These are phyloP conservation scores for Melinaea marsaeus DNA, from an alignment of 2,888 invertebrate genomes.

Conservation along the genomic window DNA sequence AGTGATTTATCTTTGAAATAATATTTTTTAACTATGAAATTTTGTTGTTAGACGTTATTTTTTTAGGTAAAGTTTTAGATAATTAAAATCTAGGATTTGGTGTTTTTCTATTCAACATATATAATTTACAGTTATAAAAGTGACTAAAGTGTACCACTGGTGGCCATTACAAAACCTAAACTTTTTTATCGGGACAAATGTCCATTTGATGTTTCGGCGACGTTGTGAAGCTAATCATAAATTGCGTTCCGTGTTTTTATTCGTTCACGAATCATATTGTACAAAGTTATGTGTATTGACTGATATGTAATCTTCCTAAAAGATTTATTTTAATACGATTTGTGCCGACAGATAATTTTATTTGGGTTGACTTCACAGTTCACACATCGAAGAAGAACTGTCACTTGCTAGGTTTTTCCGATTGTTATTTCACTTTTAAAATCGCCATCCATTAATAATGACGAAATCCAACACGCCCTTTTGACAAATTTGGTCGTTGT, in stretches of 20 bases:
- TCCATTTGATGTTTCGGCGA: conserved; percentile 78
- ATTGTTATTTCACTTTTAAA: conserved; percentile 49
- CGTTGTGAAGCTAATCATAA: conserved; percentile 73
- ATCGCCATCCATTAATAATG: conserved; percentile 33
- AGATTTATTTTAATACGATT: conserved; percentile 58
- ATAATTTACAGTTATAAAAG: conserved; percentile 51
- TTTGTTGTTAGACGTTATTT: conserved; percentile 72
- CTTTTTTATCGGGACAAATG: conserved; percentile 77
- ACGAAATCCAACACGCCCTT: conserved; percentile 27
- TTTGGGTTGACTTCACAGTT: conserved; percentile 72
- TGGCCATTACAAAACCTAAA: conserved; percentile 78
- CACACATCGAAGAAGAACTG: conserved; percentile 65
- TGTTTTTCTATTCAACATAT: conserved; percentile 43
- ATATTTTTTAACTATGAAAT: conserved; percentile 75
- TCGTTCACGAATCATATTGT: conserved; percentile 44
- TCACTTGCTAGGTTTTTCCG: conserved; percentile 68
- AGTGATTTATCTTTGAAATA: conserved; percentile 76
- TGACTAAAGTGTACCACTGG: conserved; percentile 74
- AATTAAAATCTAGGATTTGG: conserved; percentile 45
- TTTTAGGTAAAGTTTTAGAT: conserved; percentile 59
- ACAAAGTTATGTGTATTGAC: conserved; percentile 46
- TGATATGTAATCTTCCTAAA: conserved; percentile 40
- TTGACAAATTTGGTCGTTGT: conserved; percentile 37
- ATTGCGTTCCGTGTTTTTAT: conserved; percentile 55
- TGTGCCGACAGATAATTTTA: conserved; percentile 64